Evolutionary conservation across 2,888 invertebrate species (phyloP).

Genomic region (Siphlonurus alternatus): DNA sequence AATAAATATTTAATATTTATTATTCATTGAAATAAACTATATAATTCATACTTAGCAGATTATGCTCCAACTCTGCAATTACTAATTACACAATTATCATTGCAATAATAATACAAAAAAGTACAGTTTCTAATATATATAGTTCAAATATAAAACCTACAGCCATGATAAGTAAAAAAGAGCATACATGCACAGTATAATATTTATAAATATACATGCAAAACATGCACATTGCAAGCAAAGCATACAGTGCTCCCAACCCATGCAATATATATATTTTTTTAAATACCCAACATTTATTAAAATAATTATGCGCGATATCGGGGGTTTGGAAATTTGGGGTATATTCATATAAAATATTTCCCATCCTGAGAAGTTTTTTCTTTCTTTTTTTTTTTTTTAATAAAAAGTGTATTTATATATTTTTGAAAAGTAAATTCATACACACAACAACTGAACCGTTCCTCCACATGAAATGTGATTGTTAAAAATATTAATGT

Average conservation of each 20-base stretch:
- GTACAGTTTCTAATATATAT: background rate
- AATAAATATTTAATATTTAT: background rate
- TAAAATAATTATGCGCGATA: background rate
- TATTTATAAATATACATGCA: background rate
- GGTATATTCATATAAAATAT: background rate
- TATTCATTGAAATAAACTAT: background rate
- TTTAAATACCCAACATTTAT: background rate
- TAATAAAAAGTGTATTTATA: no score
- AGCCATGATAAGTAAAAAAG: background rate
- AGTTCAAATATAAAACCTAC: no score
- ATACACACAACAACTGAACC: no score
- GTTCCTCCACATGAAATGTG: no score
- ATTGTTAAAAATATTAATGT: no score
- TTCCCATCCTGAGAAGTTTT: background rate
- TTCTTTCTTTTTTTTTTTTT: no score
- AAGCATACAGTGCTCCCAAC: conserved; percentile 1
- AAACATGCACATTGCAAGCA: background rate
- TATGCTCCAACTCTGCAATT: background rate
- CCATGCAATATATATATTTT: background rate
- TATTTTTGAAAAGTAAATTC: no score
- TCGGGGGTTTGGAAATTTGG: background rate
- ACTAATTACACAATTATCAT: background rate
- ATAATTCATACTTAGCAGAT: background rate
- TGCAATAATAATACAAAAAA: background rate
- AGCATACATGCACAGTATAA: background rate